A percentile compares a stretch with the other conserved stretches of the same genome.
Evolutionary conservation across 2,888 invertebrate genomes (phyloP).

Genomic region (Urechis unicinctus): DNA sequence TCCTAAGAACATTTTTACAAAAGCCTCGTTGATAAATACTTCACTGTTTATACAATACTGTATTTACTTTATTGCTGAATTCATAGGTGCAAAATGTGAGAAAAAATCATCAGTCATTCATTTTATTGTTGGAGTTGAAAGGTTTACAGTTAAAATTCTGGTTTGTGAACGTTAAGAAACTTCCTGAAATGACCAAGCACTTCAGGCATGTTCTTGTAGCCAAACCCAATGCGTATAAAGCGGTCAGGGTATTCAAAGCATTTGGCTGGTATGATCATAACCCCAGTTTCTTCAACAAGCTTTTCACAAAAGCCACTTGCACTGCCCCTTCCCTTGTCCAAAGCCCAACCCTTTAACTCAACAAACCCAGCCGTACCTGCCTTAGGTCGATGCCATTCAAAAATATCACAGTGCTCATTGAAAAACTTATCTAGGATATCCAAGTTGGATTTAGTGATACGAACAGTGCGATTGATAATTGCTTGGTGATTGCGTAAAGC

Average conservation of each 20-base stretch:
- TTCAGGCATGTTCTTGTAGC: slow-evolving; percentile 7
- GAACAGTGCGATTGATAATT: slow-evolving; percentile 7
- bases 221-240: slow-evolving; percentile 17
- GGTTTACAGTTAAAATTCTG: too few species aligned
- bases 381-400: slow-evolving; percentile 24
- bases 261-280: slow-evolving; percentile 12
- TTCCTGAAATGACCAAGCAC: background rate
- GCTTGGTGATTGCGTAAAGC: slow-evolving; percentile 12
- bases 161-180: background rate
- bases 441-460: slow-evolving; percentile 13
- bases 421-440: slow-evolving; percentile 13
- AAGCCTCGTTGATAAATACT: too few species aligned
- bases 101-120: too few species aligned
- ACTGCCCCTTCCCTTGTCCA: background rate
- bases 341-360: slow-evolving; percentile 20
- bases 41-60: too few species aligned
- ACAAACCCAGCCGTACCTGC: slow-evolving; percentile 28
- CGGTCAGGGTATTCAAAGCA: slow-evolving; percentile 13
- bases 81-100: too few species aligned
- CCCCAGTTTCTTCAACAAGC: slow-evolving; percentile 5
- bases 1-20: too few species aligned
- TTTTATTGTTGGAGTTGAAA: too few species aligned
- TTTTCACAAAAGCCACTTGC: slow-evolving; percentile 10
- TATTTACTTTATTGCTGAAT: too few species aligned
- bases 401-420: slow-evolving; percentile 9